phyloP scores from a whole-genome alignment of 2,797 vertebrate species.

The Nyctibius grandis region DNA sequence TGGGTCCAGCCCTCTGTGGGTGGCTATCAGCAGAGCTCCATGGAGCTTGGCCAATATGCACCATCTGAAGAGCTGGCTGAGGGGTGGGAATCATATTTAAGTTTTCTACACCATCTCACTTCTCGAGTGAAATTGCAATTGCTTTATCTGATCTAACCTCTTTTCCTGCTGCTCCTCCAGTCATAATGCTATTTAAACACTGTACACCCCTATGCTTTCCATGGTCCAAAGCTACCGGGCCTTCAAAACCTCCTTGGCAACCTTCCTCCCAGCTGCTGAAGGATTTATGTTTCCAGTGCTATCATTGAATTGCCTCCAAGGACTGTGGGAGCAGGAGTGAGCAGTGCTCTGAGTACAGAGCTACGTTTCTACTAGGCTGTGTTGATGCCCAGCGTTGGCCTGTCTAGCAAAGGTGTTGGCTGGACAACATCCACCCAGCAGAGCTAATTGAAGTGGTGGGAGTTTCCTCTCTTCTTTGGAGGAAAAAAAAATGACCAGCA shows the following conservation, averaged over 20 bases:
- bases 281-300: neutral
- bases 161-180: neutral
- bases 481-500: neutral
- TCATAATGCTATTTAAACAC: neutral
- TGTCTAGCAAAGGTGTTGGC: neutral
- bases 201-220: neutral
- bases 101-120: neutral
- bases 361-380: neutral
- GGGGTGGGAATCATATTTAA: neutral
- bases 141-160: neutral
- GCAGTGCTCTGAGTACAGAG: neutral
- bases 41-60: neutral
- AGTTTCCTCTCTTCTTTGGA: neutral
- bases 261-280: neutral
- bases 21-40: neutral
- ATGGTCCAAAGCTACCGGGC: neutral
- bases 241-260: neutral
- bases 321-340: fast-evolving
- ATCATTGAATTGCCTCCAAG: neutral
- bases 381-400: fast-evolving
- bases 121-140: neutral
- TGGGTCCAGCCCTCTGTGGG: no score
- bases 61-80: neutral
- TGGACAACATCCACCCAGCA: neutral
- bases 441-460: neutral